Evolutionary conservation across 2,888 invertebrate species (phyloP).

Genomic region (Ochlodes sylvanus): DNA sequence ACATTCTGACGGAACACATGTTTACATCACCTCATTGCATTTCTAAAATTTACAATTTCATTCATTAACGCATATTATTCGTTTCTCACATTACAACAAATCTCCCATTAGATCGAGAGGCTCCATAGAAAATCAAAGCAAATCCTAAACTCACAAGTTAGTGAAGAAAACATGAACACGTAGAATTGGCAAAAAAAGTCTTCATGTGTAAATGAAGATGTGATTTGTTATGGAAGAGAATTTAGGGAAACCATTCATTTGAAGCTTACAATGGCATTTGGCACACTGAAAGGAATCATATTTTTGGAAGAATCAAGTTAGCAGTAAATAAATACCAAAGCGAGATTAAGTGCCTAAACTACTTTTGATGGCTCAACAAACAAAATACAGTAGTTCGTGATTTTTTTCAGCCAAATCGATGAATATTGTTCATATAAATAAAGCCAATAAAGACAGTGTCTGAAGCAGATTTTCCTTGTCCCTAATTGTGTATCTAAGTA

Average conservation of each 20-base stretch:
- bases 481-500: slow-evolving; percentile 9
- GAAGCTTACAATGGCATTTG: slow-evolving; percentile 19
- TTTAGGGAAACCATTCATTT: slow-evolving; percentile 14
- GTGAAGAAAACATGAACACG: slow-evolving; percentile 8
- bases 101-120: background rate
- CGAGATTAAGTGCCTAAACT: slow-evolving; percentile 22
- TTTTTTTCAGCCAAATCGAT: slow-evolving; percentile 1
- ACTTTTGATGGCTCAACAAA: slow-evolving; percentile 19
- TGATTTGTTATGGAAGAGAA: slow-evolving; percentile 8
- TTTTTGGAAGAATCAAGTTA: slow-evolving; percentile 29
- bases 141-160: slow-evolving; percentile 10
- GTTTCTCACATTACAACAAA: slow-evolving; percentile 28
- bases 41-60: slow-evolving; percentile 28
- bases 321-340: slow-evolving; percentile 15
- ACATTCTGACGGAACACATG: slow-evolving; percentile 33
- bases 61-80: slow-evolving; percentile 19
- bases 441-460: background rate
- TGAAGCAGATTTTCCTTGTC: background rate
- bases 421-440: background rate
- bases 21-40: slow-evolving; percentile 32
- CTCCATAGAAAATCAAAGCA: slow-evolving; percentile 4
- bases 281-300: slow-evolving; percentile 29
- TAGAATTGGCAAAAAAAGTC: slow-evolving; percentile 4
- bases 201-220: background rate
- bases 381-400: slow-evolving; percentile 18